Base-by-base conservation (phyloP, 2,797 vertebrate genomes). In the Hipposideros larvatus region DNA sequence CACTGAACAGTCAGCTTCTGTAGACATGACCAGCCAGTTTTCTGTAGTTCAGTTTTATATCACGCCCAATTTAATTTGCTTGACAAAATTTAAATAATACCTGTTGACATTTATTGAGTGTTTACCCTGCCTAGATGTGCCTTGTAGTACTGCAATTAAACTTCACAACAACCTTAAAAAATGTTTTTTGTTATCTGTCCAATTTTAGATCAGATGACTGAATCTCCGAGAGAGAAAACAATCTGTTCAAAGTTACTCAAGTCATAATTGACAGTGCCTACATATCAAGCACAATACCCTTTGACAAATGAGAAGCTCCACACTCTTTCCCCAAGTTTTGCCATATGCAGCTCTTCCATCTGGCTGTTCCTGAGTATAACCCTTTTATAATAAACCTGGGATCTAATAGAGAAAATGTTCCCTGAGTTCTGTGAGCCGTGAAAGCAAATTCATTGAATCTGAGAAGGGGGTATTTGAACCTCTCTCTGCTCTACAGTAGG, bases 61-160 rank as follows among this genome's bases (percentile, higher is more conserved):
- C n/a, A 43, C 37, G 2, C 9, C 15, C 57, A 84, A 86, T 89
- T 37, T 66, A 88, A 91, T 80, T 24, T 77, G 4, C 68, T 71
- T 95, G 19, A 26, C 59, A 73, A 82, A 91, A 85, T 85, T 77
- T 90, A 95, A 93, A 80, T 80, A 79, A 94, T 89, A 87, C 34
- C 9, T 66, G 2, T 53, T 92, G 43, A 77, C 48, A 63, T 28
- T 63, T 95, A 71, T 51, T 28, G 21, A 73, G 18, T 71, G n/a
- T 74, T 82, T 65, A 31, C 1, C 59, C 15, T 53, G 24, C 5
- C 18, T 55, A 24, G n/a, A 70, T 94, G 31, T 77, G n/a, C 11
- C 34, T 84, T 91, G 2, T 9, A 74, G 8, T 74, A 53, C 70
- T 43, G 1, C n/a, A 91, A 37, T 71, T 90, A 48, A 84, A 83